Percentiles rank a stretch among this genome's conserved stretches.
Conservation (phyloP, 2,113 vertebrate species). For the Oriolus oriolus region DNA sequence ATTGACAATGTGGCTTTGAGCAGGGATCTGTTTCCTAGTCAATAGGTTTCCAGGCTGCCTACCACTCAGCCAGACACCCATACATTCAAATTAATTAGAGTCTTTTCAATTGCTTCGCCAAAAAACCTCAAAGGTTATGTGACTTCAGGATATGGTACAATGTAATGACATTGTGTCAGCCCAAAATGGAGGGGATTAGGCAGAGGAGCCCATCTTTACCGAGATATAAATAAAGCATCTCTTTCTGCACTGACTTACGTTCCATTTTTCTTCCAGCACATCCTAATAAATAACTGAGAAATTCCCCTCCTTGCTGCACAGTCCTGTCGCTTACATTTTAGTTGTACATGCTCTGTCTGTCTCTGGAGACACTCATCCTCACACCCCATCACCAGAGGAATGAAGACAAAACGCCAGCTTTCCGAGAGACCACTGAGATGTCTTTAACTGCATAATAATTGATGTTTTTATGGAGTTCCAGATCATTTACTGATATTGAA, state of each 20-base stretch:
- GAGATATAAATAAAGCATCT: not conserved
- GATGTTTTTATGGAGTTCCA: constrained; percentile 30
- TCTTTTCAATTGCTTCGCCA: not conserved
- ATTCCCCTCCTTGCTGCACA: not conserved
- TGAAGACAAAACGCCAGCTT: not conserved
- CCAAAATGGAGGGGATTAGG: not conserved
- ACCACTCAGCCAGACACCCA: not conserved
- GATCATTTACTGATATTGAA: constrained; percentile 27
- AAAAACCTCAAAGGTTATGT: not conserved
- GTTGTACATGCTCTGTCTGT: not conserved
- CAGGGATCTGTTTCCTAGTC: not conserved
- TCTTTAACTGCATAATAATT: constrained; percentile 7
- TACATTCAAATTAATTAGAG: not conserved
- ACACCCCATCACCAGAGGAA: not conserved
- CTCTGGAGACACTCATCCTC: not conserved
- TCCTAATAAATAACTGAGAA: not conserved
- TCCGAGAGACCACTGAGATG: not conserved
- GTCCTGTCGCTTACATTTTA: not conserved
- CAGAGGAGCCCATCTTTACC: not conserved
- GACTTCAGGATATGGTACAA: not conserved
- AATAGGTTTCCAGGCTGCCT: not conserved
- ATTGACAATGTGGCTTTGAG: not conserved
- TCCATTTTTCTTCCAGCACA: not conserved
- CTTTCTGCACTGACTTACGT: not conserved
- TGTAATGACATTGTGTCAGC: not conserved